Percentiles rank a stretch among this genome's conserved stretches.
phyloP scores from a whole-genome alignment of 2,797 vertebrate genomes.

The Phrynocephalus forsythii region DNA sequence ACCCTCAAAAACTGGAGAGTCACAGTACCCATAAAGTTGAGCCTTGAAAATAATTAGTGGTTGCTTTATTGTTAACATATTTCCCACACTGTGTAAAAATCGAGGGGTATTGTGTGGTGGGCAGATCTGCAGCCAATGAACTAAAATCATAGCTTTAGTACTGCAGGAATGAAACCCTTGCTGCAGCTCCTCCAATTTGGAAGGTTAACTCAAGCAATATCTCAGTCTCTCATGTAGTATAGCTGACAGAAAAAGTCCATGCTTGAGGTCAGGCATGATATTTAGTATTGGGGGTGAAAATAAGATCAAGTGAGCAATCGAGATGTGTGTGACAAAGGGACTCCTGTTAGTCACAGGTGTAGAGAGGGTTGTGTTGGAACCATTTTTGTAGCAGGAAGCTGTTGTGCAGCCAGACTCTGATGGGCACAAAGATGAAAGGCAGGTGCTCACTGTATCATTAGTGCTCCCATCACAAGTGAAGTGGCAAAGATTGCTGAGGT shows the following conservation, averaged over 20 bases:
- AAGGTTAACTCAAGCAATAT: constrained; percentile 43
- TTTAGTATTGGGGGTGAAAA: constrained; percentile 26
- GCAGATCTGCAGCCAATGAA: constrained; percentile 40
- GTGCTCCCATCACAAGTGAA: constrained; percentile 40
- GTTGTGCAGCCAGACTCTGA: constrained; percentile 37
- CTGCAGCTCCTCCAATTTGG: constrained; percentile 30
- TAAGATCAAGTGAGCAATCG: constrained; percentile 27
- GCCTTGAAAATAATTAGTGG: neutral
- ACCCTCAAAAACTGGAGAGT: neutral
- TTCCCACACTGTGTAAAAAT: neutral
- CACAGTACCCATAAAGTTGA: neutral
- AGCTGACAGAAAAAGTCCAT: constrained; percentile 27
- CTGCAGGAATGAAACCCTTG: constrained; percentile 42
- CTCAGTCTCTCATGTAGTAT: neutral
- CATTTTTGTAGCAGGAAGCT: constrained; percentile 34
- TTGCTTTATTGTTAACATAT: neutral
- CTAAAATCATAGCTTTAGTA: neutral
- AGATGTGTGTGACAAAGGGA: constrained; percentile 31
- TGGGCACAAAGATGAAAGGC: constrained; percentile 40
- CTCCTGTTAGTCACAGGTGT: constrained; percentile 33
- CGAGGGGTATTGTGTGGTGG: neutral
- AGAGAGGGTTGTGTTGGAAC: constrained; percentile 49
- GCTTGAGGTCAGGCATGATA: constrained; percentile 20
- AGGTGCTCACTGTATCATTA: constrained; percentile 47
- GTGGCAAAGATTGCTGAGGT: constrained; percentile 50